These are phyloP conservation scores for Odontophorus gujanensis DNA, from an alignment of 2,113 vertebrate genomes.

Conservation along the genomic window DNA sequence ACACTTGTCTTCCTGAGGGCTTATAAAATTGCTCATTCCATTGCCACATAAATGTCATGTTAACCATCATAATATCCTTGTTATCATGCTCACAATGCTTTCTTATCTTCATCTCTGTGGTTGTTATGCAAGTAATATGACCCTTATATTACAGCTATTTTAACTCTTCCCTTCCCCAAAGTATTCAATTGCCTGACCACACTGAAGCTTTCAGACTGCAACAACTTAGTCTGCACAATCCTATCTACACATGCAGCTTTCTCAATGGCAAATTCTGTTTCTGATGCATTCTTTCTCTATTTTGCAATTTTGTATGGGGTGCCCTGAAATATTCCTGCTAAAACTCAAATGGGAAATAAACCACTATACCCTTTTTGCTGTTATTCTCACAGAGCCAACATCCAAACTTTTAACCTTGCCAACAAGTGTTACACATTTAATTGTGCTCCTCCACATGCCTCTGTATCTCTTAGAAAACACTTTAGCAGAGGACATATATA, in stretches of 20 bases:
- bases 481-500: neutral
- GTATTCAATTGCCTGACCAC: neutral
- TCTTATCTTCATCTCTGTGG: neutral
- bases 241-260: accelerated
- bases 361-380: accelerated
- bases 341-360: neutral
- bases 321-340: neutral
- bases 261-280: neutral
- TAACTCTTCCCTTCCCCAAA: neutral
- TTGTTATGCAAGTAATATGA: neutral
- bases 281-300: neutral
- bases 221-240: neutral
- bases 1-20: constrained; percentile 41
- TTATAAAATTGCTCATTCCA: constrained; percentile 24
- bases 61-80: constrained; percentile 36
- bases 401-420: neutral
- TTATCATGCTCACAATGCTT: constrained; percentile 24
- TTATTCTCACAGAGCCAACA: neutral
- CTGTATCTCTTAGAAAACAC: neutral
- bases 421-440: neutral
- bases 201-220: neutral
- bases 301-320: neutral
- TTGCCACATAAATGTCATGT: neutral
- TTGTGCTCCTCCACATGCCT: neutral
- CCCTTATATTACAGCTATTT: neutral